A percentile compares a stretch with the other conserved stretches of the same genome.
Evolutionary conservation across 2,113 vertebrate species (phyloP).

Genomic region (Dascyllus trimaculatus): DNA sequence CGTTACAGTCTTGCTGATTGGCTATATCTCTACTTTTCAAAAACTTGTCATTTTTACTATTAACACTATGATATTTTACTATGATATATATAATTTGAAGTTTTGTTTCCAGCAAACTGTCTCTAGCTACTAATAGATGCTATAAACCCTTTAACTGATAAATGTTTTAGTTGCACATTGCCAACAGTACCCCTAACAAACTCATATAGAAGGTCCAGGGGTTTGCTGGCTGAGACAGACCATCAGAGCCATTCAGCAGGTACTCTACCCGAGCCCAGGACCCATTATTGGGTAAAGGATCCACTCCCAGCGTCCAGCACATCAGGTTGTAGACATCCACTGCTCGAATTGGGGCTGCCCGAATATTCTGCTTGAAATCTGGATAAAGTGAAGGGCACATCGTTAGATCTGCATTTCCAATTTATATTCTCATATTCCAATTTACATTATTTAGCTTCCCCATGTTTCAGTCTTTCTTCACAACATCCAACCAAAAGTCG

Average conservation of each 20-base stretch:
- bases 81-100: too few relatives aligned
- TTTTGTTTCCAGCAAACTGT: not conserved
- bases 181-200: constrained; percentile 61
- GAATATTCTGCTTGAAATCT: constrained; percentile 92
- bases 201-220: constrained; percentile 52
- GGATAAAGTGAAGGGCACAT: constrained; percentile 25
- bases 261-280: constrained; percentile 93
- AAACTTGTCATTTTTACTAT: too few relatives aligned
- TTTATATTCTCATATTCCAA: too few relatives aligned
- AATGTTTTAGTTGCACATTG: constrained; percentile 11
- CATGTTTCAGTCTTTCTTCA: too few relatives aligned
- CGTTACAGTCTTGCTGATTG: too few relatives aligned
- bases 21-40: too few relatives aligned
- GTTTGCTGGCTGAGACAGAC: fast-evolving
- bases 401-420: too few relatives aligned
- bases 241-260: constrained; percentile 83
- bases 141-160: not conserved
- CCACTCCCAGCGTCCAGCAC: constrained; percentile 87
- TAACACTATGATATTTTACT: too few relatives aligned
- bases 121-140: not conserved
- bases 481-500: too few relatives aligned
- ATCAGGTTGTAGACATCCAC: constrained; percentile 96
- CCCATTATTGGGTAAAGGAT: constrained; percentile 94
- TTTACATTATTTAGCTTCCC: too few relatives aligned
- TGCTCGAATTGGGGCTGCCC: constrained; percentile 87